Conservation (phyloP, 92 coral and sea anemone species). For the Umimayanthus kanabou region DNA sequence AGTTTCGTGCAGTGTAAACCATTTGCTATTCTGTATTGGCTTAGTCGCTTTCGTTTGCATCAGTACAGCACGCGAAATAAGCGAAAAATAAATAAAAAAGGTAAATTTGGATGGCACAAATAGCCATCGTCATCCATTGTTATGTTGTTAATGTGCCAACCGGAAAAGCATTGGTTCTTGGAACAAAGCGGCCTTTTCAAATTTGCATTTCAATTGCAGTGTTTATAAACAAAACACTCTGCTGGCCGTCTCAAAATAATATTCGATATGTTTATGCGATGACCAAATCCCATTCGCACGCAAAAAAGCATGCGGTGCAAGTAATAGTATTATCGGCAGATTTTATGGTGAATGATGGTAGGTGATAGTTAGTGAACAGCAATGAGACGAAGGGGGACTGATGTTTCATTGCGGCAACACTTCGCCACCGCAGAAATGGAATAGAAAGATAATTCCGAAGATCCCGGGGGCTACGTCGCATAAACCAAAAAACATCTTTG, state of each 20-base stretch:
- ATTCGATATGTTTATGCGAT: background rate
- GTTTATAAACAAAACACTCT: no score
- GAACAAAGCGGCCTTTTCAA: background rate
- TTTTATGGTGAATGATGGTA: background rate
- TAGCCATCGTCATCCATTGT: background rate
- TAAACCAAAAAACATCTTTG: no score
- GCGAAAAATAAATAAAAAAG: background rate
- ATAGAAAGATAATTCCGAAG: no score
- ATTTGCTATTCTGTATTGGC: background rate
- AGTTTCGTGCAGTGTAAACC: background rate
- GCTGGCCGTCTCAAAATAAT: no score
- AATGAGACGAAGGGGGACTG: background rate
- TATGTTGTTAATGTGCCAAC: background rate
- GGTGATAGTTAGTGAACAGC: background rate
- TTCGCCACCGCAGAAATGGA: no score
- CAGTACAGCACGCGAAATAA: background rate
- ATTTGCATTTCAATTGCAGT: no score
- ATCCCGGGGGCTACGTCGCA: no score
- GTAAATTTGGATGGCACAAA: background rate
- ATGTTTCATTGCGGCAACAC: no score
- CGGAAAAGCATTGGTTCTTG: background rate
- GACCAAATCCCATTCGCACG: background rate
- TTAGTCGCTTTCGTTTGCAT: background rate
- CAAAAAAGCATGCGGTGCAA: background rate
- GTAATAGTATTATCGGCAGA: background rate